A percentile compares a stretch with the other conserved stretches of the same genome.
Evolutionary conservation across 2,888 invertebrate genomes (phyloP).

Genomic region (Melikaiella ostensackeni): DNA sequence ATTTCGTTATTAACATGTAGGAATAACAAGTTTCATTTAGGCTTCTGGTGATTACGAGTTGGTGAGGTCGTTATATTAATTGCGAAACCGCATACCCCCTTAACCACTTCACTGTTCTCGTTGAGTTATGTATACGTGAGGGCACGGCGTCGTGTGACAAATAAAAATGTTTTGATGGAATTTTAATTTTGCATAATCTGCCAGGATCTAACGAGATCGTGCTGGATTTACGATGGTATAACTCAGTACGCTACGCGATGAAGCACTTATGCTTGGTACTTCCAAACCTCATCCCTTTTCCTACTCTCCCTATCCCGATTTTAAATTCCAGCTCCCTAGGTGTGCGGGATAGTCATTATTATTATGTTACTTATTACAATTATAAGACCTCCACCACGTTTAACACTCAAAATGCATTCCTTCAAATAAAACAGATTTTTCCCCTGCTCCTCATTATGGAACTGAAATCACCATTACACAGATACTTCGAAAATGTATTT

Average conservation of each 20-base stretch:
- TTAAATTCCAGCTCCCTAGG: constrained; percentile 44
- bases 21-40: constrained; percentile 48
- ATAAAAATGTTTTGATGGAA: constrained; percentile 62
- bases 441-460: neutral
- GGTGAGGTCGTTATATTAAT: constrained; percentile 62
- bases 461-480: neutral
- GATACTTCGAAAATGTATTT: neutral
- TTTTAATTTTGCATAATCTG: constrained; percentile 65
- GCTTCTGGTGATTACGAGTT: constrained; percentile 54
- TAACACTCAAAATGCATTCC: neutral
- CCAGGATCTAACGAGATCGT: constrained; percentile 60
- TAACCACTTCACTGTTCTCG: constrained; percentile 53
- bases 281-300: constrained; percentile 18
- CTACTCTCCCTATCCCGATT: constrained; percentile 7
- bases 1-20: constrained; percentile 37
- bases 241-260: constrained; percentile 58
- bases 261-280: constrained; percentile 51
- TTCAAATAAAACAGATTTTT: neutral
- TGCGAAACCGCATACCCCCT: constrained; percentile 58
- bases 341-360: constrained; percentile 43
- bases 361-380: constrained; percentile 41
- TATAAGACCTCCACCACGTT: constrained; percentile 23
- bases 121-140: constrained; percentile 44
- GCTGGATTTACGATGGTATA: constrained; percentile 59
- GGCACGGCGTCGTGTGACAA: constrained; percentile 53